Evolutionary conservation across 1,140 invertebrate genomes (phyloP), one percentile per base, ranked within the genome.

Genomic region (Latrodectus geometricus): DNA sequence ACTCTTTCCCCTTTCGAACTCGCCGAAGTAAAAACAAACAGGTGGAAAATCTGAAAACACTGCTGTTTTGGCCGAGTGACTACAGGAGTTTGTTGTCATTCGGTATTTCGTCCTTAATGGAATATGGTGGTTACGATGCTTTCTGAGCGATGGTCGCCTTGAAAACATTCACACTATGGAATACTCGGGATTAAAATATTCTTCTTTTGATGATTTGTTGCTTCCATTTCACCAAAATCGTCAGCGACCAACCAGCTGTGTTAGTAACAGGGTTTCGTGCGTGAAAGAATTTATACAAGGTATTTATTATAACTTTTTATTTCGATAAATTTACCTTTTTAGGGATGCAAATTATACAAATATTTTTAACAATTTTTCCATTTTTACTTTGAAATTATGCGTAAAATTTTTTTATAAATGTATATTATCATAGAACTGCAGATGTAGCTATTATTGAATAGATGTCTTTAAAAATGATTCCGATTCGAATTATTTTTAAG

Each of bases 241-340:
- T 48, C 49, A 50, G 20, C 69, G 80, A n/a, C 82, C 82, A 9
- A 48, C 15, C 12, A 86, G 66, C 21, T 54, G 75, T 14, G 74
- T 86, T 56, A 61, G n/a, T n/a, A 70, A 86, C 11, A 56, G 74
- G 20, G 75, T 86, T 20, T 86, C 83, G 20, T 70, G 83, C 48
- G 74, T 78, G 56, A 87, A 87, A 66, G 85, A 79, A 65, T 65
- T 74, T n/a, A 73, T 87, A 52, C 85, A 80, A 87, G 85, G 85
- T 87, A 80, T 35, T 35, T 35, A 35, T 35, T 35, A 35, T 35
- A 35, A 35, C 35, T 35, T n/a, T n/a, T n/a, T n/a, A 35, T 35
- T 35, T 35, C 5, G 35, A 5, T 35, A 5, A 35, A 35, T 35
- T 35, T 35, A 35, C 5, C 35, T 35, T 35, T 35, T 35, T 35